phyloP scores from a whole-genome alignment of 2,797 vertebrate genomes.

The Leuciscus waleckii region DNA sequence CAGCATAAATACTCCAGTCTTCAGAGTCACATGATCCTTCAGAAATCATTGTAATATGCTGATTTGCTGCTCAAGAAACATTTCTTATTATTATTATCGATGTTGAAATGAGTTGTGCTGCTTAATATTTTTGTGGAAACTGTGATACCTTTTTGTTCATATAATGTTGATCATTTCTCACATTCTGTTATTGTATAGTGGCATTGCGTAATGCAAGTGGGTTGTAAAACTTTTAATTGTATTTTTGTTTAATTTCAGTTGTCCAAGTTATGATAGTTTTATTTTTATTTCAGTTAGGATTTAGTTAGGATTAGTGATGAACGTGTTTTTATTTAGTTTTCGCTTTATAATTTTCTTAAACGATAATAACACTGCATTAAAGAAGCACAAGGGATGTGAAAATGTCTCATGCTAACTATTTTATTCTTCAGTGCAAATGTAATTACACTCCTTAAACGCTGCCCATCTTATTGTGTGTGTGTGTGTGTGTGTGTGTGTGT shows the following conservation, averaged over 20 bases:
- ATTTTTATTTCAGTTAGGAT: neutral
- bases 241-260: neutral
- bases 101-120: neutral
- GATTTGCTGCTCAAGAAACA: neutral
- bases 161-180: neutral
- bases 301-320: neutral
- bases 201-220: neutral
- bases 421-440: neutral
- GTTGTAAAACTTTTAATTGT: neutral
- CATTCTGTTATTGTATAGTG: neutral
- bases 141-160: neutral
- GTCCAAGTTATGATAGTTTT: neutral
- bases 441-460: too few relatives aligned
- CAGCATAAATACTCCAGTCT: neutral
- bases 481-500: neutral
- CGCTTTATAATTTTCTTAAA: neutral
- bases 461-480: neutral
- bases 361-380: neutral
- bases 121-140: too few relatives aligned
- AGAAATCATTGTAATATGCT: neutral
- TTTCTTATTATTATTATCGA: neutral
- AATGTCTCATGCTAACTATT: neutral
- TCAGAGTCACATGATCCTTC: neutral
- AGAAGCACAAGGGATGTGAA: neutral
- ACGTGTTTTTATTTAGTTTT: neutral